Evolutionary conservation across 2,797 vertebrate genomes (phyloP), one percentile per base, ranked within the genome.

Genomic region (Protonibea diacanthus): DNA sequence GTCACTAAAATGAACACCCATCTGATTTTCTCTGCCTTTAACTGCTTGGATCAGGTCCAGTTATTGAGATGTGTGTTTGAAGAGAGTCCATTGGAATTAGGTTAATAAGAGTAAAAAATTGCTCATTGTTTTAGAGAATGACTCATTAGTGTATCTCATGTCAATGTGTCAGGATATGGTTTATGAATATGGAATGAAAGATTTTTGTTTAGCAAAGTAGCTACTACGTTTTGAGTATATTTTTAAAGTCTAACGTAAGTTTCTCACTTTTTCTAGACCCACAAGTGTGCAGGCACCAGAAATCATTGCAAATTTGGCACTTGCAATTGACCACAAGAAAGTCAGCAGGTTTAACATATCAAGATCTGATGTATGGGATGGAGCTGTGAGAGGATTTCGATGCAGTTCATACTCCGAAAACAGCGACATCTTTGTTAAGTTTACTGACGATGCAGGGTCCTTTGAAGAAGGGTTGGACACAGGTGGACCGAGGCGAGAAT

Each of bases 231-330:
- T 33, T 20, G 55, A 57, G 2, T 45, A 2, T 53, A 13, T 25
- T 72, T 44, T 17, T 48, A 1, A 12, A 1, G 20, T 51, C n/a
- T 61, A 45, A 62, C 45, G 8, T 62, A 62, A 29, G 18, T 55
- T 44, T 55, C 12, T 27, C 15, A 2, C 14, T 53, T 60, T 64
- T 42, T 73, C 13, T 55, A 56, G 42, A 56, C 20, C 21, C 25
- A 47, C 20, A 18, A 23, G 1, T 45, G 23, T 56, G 58, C 58
- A 62, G 58, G 25, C 25, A 27, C 25, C 25, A 27, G 57, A 71
- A 12, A 52, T 61, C 2, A 71, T 71, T 61, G 69, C 70, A 61
- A 4, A 72, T 52, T 44, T 62, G 58, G 48, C 57, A 60, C 44
- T 60, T 33, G 47, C n/a, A 40, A 25, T 52, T 42, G 69, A 61